phyloP scores from a whole-genome alignment of 2,888 invertebrate species.

The Cephonodes hylas region DNA sequence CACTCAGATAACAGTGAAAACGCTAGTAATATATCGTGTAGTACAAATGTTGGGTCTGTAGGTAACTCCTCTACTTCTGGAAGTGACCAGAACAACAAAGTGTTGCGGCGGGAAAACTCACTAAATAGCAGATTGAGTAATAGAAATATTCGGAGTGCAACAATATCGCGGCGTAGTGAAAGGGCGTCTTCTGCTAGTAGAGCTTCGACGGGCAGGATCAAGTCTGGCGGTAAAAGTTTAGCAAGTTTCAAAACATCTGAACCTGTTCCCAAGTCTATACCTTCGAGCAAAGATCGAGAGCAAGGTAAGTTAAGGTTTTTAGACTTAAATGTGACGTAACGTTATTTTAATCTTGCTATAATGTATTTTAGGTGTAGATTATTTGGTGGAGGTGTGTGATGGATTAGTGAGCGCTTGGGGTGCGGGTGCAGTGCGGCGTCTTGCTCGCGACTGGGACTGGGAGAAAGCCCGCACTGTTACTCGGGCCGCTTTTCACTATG shows the following conservation, averaged over 20 bases:
- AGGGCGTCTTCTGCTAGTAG: constrained; percentile 76
- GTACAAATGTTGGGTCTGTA: constrained; percentile 67
- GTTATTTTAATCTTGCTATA: background rate
- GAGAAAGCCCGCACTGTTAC: constrained; percentile 89
- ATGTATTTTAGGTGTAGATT: constrained; percentile 87
- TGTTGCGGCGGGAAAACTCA: constrained; percentile 64
- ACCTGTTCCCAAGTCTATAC: constrained; percentile 72
- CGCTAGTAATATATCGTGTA: constrained; percentile 68
- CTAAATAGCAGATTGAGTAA: constrained; percentile 59
- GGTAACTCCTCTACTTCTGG: constrained; percentile 74
- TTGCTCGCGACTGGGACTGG: constrained; percentile 90
- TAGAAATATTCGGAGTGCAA: constrained; percentile 77
- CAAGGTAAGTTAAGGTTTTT: constrained; percentile 76
- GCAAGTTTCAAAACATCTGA: constrained; percentile 73
- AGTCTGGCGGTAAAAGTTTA: constrained; percentile 72
- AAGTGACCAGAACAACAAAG: constrained; percentile 67
- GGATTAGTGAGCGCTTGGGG: constrained; percentile 92
- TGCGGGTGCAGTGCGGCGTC: constrained; percentile 90
- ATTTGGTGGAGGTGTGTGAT: constrained; percentile 92
- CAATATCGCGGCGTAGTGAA: constrained; percentile 66
- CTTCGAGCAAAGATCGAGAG: constrained; percentile 84
- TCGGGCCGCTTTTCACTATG: constrained; percentile 92
- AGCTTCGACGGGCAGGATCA: constrained; percentile 84
- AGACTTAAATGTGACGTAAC: background rate
- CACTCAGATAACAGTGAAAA: constrained; percentile 69